Conservation (phyloP, 2,797 vertebrate species). For the Diplodus puntazzo region DNA sequence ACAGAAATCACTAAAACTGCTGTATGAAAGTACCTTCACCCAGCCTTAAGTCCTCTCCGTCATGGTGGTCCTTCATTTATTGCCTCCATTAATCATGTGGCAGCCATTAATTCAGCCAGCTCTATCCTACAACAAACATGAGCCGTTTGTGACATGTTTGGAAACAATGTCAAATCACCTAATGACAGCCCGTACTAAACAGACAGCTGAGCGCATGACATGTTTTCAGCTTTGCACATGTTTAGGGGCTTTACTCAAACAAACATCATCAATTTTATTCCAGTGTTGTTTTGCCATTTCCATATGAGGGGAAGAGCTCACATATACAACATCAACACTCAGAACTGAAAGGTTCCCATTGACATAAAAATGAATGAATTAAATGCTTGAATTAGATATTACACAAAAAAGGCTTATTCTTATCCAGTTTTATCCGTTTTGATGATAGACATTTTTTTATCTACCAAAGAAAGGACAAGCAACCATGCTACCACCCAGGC, state of each 20-base stretch:
- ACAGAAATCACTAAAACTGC: conserved; percentile 36
- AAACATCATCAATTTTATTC: conserved; percentile 71
- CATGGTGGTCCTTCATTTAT: conserved; percentile 74
- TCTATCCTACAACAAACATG: conserved; percentile 64
- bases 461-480: neutral
- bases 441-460: neutral
- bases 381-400: conserved; percentile 20
- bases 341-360: conserved; percentile 18
- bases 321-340: neutral
- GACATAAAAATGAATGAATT: conserved; percentile 16
- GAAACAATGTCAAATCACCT: conserved; percentile 73
- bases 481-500: neutral
- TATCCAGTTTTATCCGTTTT: neutral
- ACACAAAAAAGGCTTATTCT: neutral
- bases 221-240: conserved; percentile 54
- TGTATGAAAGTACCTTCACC: conserved; percentile 6
- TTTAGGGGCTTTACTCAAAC: conserved; percentile 69
- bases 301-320: conserved; percentile 23
- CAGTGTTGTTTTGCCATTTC: conserved; percentile 37
- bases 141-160: conserved; percentile 68
- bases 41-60: conserved; percentile 35
- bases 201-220: conserved; percentile 47
- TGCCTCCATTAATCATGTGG: conserved; percentile 76
- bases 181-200: conserved; percentile 75
- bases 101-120: conserved; percentile 69